Base-by-base conservation (phyloP, 2,888 invertebrate species). In the Vandiemenella viatica region DNA sequence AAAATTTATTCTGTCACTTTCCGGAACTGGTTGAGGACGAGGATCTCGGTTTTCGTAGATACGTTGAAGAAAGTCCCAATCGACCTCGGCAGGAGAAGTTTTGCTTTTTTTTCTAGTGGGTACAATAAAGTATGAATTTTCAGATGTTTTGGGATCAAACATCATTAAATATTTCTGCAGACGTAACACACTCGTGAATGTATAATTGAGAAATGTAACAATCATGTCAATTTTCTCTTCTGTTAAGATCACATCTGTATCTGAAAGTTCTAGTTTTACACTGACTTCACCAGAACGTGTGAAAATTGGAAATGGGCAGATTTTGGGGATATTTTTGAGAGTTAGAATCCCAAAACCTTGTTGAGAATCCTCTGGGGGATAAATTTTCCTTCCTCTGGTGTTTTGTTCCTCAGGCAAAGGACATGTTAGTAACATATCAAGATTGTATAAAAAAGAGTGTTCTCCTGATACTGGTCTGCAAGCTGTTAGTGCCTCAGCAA, bases 241-340 rank as follows among this genome's bases (percentile, higher is more conserved):
- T n/a, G 70, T 73, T 46, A 89, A 63, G 15, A 76, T 62, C 19
- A 89, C 68, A 53, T 76, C 69, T 15, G 72, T 60, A 56, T 68
- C 70, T 51, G 80, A 72, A 48, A 80, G 66, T 55, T 78, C 74
- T 45, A 91, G 63, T 43, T 80, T 77, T 0, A 96, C 91, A 50
- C 86, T 79, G 26, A 97, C 95, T 69, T 98, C 97, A 0, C 98
- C 98, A 5, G 96, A 96, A 43, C 98, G 75, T 0, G 96, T 96
- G 69, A 93, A 98, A 58, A 97, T 92, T 0, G 97, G 95, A 68
- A 98, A 98, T 22, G 87, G 76, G 50, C 89, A 89, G 46, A 90
- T 77, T 71, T 81, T 77, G n/a, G 90, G 89, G 57, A 93, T 82
- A 50, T 76, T 70, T 58, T 86, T 81, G 0, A 80, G 72, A 45